These are phyloP conservation scores for Drosophila grimshawi DNA, from an alignment of 1,140 invertebrate genomes.

Conservation along the genomic window DNA sequence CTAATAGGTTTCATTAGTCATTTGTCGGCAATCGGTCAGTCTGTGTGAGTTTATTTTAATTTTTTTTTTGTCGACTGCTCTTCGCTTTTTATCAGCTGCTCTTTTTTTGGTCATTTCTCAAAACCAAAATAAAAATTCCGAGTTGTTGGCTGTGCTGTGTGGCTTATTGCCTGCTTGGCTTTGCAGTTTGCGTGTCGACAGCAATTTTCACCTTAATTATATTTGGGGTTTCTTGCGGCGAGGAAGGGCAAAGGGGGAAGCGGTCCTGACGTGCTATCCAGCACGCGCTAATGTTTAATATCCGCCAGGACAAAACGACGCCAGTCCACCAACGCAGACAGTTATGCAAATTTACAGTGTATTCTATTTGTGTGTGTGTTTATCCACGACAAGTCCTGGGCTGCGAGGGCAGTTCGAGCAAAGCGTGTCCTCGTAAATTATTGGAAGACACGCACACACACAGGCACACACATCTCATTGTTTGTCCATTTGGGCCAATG, in stretches of 20 bases:
- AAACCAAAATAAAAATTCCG: constrained; percentile 34
- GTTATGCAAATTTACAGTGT: constrained; percentile 77
- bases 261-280: constrained; percentile 53
- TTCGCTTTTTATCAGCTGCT: constrained; percentile 60
- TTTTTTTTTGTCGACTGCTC: neutral
- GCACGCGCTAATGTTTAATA: constrained; percentile 83
- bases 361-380: constrained; percentile 63
- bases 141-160: constrained; percentile 27
- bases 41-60: neutral
- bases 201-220: constrained; percentile 83
- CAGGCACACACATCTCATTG: constrained; percentile 25
- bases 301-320: constrained; percentile 57
- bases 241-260: constrained; percentile 19
- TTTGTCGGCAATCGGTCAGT: constrained; percentile 56
- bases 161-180: constrained; percentile 29
- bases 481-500: constrained; percentile 77
- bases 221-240: constrained; percentile 44
- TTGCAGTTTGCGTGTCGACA: constrained; percentile 74
- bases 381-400: constrained; percentile 35
- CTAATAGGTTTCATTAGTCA: constrained; percentile 83
- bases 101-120: constrained; percentile 68
- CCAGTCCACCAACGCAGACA: constrained; percentile 52
- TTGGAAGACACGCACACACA: constrained; percentile 55
- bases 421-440: constrained; percentile 80
- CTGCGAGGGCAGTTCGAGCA: constrained; percentile 50